Percentiles rank a stretch among this genome's conserved stretches.
phyloP scores from a whole-genome alignment of 2,888 invertebrate genomes.

The Phortica okadai region DNA sequence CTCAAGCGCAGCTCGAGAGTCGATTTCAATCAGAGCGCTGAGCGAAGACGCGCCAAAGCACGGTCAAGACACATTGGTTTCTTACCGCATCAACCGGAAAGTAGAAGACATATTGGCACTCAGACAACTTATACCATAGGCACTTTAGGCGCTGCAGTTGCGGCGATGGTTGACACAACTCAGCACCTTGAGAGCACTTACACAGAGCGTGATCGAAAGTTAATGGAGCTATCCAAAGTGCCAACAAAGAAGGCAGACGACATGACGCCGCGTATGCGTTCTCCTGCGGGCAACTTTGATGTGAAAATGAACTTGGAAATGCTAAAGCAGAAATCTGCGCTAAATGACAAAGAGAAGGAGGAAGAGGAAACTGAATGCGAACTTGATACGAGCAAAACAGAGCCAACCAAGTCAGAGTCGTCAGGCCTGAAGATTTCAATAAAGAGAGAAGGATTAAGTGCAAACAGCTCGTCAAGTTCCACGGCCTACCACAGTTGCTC shows the following conservation, averaged over 20 bases:
- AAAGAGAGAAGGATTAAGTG: constrained; percentile 2
- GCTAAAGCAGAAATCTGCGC: too few relatives aligned
- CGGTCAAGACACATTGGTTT: background rate
- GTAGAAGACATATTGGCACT: too few relatives aligned
- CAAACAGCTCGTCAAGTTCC: background rate
- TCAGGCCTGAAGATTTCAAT: constrained; percentile 23
- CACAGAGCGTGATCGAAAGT: background rate
- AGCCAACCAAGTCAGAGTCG: constrained; percentile 10
- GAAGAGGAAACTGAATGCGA: background rate
- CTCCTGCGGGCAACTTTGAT: too few relatives aligned
- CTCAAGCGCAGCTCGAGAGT: background rate
- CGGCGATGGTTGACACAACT: too few relatives aligned
- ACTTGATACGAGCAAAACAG: background rate
- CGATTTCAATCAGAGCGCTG: background rate
- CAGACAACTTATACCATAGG: too few relatives aligned
- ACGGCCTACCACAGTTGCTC: background rate
- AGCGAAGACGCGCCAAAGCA: background rate
- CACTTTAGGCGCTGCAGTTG: too few relatives aligned
- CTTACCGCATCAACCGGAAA: background rate
- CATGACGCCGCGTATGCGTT: background rate
- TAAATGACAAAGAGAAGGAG: background rate
- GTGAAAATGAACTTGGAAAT: too few relatives aligned
- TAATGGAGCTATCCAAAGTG: background rate
- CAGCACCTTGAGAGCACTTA: background rate
- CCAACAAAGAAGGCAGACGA: background rate